Evolutionary conservation across 1,140 invertebrate species (phyloP), one percentile per base, ranked within the genome.

Genomic region (Cylas formicarius): DNA sequence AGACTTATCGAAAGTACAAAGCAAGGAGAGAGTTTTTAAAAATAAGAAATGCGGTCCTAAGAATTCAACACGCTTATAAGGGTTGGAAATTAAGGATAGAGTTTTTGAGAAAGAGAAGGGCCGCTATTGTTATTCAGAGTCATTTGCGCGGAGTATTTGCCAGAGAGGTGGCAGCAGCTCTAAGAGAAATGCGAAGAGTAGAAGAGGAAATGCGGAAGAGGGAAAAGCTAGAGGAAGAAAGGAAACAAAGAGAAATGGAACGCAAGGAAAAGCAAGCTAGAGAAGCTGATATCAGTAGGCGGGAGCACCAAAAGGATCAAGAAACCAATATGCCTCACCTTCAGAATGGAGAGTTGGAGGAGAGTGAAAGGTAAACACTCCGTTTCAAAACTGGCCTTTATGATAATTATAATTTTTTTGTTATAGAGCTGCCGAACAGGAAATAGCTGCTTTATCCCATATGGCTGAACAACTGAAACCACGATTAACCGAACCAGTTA

Each of bases 81-180:
- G 86, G 87, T 20, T 91, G 89, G 86, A 84, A 84, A 65, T 72
- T 83, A 48, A 72, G 90, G 29, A 81, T 94, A 36, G 70, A 76
- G 48, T 96, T 92, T 67, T 73, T 93, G 35, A 76, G 81, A 35
- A 80, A 84, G 61, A 75, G 89, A 21, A 73, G 90, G 50, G 90
- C 92, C 1, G 86, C 85, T 0, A 78, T 95, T 44, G 81, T 90
- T 2, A 86, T 97, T 48, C 92, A 97, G 72, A 81, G 87, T 46
- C 85, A 86, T 69, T 67, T 92, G 31, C 72, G 92, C 22, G 91
- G 91, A 27, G 87, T 90, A 56, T 92, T 92, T 69, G 91, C 90
- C 0, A 70, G 91, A 32, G 86, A 90, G 65, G 80, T 82, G 7
- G 91, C 91, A 0, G 70, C 81, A 4, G 87, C 89, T 2, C 62